Percentiles rank a stretch among this genome's conserved stretches.
Evolutionary conservation across 2,113 vertebrate genomes (phyloP).

Genomic region (Colaptes auratus): DNA sequence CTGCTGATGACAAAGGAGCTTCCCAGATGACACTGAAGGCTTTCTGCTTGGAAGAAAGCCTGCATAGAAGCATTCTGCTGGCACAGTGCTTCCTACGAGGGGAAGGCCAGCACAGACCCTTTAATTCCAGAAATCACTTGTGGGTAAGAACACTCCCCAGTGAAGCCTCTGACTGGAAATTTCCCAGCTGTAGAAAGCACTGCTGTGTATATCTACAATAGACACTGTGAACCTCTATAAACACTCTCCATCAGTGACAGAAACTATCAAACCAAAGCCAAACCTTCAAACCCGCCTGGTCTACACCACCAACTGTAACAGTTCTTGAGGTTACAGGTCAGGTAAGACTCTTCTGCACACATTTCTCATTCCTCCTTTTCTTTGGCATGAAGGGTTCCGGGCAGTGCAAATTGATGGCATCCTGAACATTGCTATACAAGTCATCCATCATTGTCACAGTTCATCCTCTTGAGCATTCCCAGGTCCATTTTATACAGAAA

Average conservation of each 20-base stretch:
- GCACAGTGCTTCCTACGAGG: background rate
- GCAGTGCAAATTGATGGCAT: background rate
- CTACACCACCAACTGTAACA: rapidly evolving
- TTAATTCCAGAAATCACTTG: background rate
- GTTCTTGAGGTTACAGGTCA: background rate
- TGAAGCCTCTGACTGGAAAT: background rate
- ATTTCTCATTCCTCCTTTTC: background rate
- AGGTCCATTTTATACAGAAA: background rate
- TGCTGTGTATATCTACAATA: background rate
- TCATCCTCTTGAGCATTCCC: background rate
- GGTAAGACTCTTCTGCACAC: background rate
- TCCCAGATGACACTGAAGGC: background rate
- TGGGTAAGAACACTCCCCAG: background rate
- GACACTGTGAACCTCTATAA: background rate
- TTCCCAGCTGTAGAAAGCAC: background rate
- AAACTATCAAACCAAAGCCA: background rate
- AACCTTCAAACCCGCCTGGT: background rate
- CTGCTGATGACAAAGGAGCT: background rate
- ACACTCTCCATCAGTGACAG: background rate
- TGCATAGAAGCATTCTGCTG: background rate
- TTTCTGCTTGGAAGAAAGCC: background rate
- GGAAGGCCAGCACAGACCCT: background rate
- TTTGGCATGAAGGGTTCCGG: background rate
- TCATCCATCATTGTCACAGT: background rate
- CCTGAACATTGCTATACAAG: background rate